These are phyloP conservation scores for Archivesica marissinica DNA, from an alignment of 1,140 invertebrate genomes.

Conservation along the genomic window DNA sequence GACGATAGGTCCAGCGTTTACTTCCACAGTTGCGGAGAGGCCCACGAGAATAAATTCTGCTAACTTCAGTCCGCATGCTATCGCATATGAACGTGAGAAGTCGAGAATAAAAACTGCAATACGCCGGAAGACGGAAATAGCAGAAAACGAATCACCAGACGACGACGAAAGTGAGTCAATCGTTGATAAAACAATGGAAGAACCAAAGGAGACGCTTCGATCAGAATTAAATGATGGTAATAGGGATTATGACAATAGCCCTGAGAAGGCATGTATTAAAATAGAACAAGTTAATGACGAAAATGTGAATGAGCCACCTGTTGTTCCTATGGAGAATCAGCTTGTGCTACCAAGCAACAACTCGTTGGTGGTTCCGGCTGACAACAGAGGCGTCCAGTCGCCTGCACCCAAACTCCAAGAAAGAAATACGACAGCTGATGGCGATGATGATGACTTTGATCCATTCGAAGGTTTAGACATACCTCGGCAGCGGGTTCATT, in stretches of 20 bases:
- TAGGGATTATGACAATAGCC: not conserved
- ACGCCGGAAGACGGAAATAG: not conserved
- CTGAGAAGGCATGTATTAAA: not conserved
- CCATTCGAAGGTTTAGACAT: conserved; percentile 25
- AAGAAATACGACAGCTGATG: not conserved
- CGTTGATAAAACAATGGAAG: not conserved
- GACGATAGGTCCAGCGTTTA: not conserved
- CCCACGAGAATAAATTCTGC: not conserved
- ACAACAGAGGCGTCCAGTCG: not conserved
- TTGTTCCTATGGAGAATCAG: not conserved
- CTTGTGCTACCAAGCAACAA: not conserved
- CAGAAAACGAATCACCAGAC: not conserved
- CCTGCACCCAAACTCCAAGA: not conserved
- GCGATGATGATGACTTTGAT: not conserved
- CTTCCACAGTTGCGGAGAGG: not conserved
- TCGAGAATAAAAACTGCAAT: not conserved
- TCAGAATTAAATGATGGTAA: not conserved
- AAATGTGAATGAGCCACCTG: not conserved
- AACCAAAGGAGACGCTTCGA: not conserved
- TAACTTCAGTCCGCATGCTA: not conserved
- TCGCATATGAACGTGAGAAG: not conserved
- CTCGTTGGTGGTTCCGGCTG: not conserved
- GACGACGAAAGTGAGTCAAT: not conserved
- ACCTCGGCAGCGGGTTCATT: conserved; percentile 5
- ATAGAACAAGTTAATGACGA: not conserved